Base-by-base conservation (phyloP, 2,888 invertebrate species). In the Cheilosia soror region DNA sequence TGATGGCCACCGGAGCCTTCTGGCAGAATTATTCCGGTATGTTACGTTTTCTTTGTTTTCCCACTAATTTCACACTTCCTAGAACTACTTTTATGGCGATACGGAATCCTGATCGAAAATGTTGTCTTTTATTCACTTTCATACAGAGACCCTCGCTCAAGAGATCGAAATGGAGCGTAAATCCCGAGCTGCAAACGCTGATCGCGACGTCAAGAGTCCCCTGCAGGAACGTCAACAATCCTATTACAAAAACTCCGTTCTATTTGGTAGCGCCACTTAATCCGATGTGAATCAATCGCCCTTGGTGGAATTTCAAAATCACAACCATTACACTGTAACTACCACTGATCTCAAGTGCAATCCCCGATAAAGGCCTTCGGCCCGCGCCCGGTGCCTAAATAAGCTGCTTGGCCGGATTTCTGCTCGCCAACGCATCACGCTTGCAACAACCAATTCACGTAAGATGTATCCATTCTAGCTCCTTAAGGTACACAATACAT, bases 1-100 rank as follows among this genome's bases (percentile, higher is more conserved):
- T 97, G 92, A 96, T 97, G 94, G 95, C 96, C 89, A 96, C 95
- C 71, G 96, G 96, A 47, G 97, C 97, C 53, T 97, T 97, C 93
- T 97, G 97, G 97, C 97, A 97, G 92, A 97, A 97, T 92, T 97
- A 97, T 93, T 97, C 97, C 90, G 97, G 97, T 97, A 92, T 94
- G 95, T 91, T 27, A 9, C 3, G 4, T 6, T 83, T 40, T 25
- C n/a, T n/a, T 15, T 40, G 11, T 20, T 57, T 63, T 33, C 60
- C n/a, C 7, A 29, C 7, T 4, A 9, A 25, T 49, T 20, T 55
- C 6, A 33, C n/a, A 2, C 51, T 37, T 29, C 27, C 20, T 20
- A 20, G 20, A n/a, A 25, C 13, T 2, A 20, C 3, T 49, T 6
- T 9, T 49, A 15, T 20, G 31, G 13, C 11, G 6, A 20, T n/a